A percentile compares a stretch with the other conserved stretches of the same genome.
These are phyloP conservation scores for Dione juno DNA, from an alignment of 2,888 invertebrate genomes.

Conservation along the genomic window DNA sequence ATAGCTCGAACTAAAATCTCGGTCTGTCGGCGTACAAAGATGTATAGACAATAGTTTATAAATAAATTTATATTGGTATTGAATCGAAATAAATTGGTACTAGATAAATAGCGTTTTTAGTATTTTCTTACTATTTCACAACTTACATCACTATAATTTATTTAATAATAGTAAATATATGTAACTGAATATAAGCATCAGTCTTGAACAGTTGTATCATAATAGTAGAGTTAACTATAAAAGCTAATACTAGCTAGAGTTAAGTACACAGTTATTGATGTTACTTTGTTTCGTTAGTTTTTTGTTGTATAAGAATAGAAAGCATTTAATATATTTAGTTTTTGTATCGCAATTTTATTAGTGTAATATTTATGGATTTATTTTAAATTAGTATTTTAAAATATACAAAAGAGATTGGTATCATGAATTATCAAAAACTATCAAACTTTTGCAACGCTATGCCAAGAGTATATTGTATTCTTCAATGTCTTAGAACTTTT, in stretches of 20 bases:
- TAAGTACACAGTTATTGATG: constrained; percentile 6
- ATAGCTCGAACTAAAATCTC: constrained; percentile 39
- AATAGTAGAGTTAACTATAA: neutral
- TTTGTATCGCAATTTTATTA: constrained; percentile 1
- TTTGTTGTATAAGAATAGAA: neutral
- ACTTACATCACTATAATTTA: neutral
- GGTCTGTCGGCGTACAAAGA: constrained; percentile 30
- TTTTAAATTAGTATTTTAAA: constrained; percentile 30
- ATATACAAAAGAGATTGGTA: constrained; percentile 26
- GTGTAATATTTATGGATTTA: neutral
- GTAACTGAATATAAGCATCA: neutral
- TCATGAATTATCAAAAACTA: constrained; percentile 38
- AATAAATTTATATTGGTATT: constrained; percentile 11
- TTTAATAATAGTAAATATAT: neutral
- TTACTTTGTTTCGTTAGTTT: constrained; percentile 1
- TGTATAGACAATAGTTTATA: constrained; percentile 23
- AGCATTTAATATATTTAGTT: neutral
- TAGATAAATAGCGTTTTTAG: no score
- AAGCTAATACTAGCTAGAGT: neutral
- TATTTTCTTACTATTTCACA: neutral
- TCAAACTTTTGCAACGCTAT: constrained; percentile 42
- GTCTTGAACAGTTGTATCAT: constrained; percentile 9
- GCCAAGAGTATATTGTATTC: constrained; percentile 67
- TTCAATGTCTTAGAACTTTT: constrained; percentile 79
- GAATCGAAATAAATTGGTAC: neutral